Evolutionary conservation across 2,888 invertebrate genomes (phyloP).

Genomic region (Cetonia aurata): DNA sequence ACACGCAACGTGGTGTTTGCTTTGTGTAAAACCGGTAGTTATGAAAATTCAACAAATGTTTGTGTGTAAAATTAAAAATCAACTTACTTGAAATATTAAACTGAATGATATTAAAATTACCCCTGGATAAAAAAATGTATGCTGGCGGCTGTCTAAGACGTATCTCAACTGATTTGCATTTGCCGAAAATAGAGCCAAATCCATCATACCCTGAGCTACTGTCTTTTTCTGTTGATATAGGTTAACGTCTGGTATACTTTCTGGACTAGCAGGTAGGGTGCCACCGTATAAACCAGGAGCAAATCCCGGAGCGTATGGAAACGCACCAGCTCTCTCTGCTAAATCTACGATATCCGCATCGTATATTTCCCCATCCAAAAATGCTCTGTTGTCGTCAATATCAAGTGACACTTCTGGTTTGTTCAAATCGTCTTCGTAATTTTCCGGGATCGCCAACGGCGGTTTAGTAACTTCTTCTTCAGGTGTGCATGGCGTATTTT

Average conservation of each 20-base stretch:
- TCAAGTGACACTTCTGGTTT: neutral
- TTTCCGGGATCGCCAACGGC: slow-evolving; percentile 12
- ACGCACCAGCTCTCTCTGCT: slow-evolving; percentile 40
- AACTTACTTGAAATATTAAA: slow-evolving; percentile 80
- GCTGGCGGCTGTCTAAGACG: slow-evolving; percentile 77
- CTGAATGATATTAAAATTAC: slow-evolving; percentile 81
- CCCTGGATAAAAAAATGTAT: slow-evolving; percentile 84
- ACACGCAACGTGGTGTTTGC: no score
- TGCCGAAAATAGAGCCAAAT: slow-evolving; percentile 87
- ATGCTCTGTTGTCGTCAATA: neutral
- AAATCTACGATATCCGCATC: slow-evolving; percentile 16
- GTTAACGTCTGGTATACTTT: slow-evolving; percentile 79
- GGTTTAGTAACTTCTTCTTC: neutral
- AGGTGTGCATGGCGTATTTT: neutral
- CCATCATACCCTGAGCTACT: slow-evolving; percentile 93
- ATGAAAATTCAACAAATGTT: no score
- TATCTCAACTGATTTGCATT: slow-evolving; percentile 92
- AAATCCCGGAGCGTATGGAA: slow-evolving; percentile 60
- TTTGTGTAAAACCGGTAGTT: neutral
- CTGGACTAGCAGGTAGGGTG: neutral
- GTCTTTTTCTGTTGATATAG: slow-evolving; percentile 92
- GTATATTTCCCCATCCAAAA: slow-evolving; percentile 1
- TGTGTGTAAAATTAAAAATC: neutral
- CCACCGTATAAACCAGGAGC: slow-evolving; percentile 36
- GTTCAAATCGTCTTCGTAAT: slow-evolving; percentile 1